Evolutionary conservation across 1,140 invertebrate genomes (phyloP).

Genomic region (Callitettix versicolor): DNA sequence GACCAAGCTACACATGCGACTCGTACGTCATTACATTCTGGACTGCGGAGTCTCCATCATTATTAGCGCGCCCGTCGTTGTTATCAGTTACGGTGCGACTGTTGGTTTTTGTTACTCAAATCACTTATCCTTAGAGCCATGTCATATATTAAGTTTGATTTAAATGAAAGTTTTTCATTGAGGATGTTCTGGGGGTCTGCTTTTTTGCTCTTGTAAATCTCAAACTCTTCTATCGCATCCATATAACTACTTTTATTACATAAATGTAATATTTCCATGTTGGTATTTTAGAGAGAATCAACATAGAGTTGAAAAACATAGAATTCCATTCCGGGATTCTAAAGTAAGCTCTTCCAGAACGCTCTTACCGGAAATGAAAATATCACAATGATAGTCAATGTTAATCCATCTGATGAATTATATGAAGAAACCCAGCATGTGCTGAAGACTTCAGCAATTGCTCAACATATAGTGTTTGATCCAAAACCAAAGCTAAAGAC

Average conservation of each 20-base stretch:
- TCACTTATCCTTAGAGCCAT: no score
- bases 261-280: constrained; percentile 16
- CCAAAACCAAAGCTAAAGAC: constrained; percentile 25
- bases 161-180: no score
- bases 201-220: no score
- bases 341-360: constrained; percentile 59
- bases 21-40: no score
- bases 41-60: no score
- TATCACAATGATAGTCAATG: constrained; percentile 70
- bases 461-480: constrained; percentile 28
- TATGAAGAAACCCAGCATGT: constrained; percentile 74
- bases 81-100: no score
- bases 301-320: constrained; percentile 29
- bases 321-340: constrained; percentile 65
- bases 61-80: no score
- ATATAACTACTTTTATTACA: constrained; percentile 1
- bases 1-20: no score
- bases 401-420: constrained; percentile 55
- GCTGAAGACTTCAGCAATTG: constrained; percentile 41
- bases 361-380: constrained; percentile 55
- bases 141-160: no score
- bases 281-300: constrained; percentile 33
- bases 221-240: no score
- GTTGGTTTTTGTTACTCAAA: no score
- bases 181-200: no score